These are phyloP conservation scores for Ammodytes marinus DNA, from an alignment of 2,113 vertebrate genomes.

Conservation along the genomic window DNA sequence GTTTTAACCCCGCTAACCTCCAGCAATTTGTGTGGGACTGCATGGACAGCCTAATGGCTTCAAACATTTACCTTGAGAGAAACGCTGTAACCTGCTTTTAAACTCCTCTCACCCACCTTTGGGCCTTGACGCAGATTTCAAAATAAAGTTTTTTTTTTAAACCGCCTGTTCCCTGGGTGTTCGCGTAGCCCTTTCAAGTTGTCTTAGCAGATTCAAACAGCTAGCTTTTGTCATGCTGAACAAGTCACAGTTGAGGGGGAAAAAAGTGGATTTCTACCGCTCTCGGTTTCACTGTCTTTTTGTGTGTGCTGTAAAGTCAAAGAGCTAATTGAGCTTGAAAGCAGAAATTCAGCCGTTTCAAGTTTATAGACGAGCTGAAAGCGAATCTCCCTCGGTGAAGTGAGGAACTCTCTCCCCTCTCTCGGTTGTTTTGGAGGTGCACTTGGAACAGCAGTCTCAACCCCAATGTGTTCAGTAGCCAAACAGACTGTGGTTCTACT, in stretches of 20 bases:
- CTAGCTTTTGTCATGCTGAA: slow-evolving; percentile 29
- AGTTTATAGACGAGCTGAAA: slow-evolving; percentile 9
- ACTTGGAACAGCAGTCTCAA: not conserved
- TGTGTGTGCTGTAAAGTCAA: slow-evolving; percentile 23
- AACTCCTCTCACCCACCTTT: slow-evolving; percentile 33
- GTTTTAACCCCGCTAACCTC: slow-evolving; percentile 43
- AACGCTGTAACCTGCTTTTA: slow-evolving; percentile 25
- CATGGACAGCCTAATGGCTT: not conserved
- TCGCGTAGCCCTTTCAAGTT: slow-evolving; percentile 1
- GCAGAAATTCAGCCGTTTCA: slow-evolving; percentile 24
- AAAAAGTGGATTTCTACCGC: slow-evolving; percentile 14
- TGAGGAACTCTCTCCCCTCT: not conserved
- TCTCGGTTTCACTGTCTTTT: slow-evolving; percentile 12
- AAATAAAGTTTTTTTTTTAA: slow-evolving; percentile 61
- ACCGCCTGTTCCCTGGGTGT: slow-evolving; percentile 5
- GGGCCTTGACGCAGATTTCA: slow-evolving; percentile 15
- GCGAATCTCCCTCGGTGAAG: not conserved
- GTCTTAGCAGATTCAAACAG: slow-evolving; percentile 25
- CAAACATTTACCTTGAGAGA: not conserved
- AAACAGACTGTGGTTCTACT: not conserved
- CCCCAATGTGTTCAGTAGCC: not conserved
- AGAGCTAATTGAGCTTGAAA: slow-evolving; percentile 27
- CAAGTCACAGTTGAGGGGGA: slow-evolving; percentile 9
- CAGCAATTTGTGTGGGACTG: not conserved
- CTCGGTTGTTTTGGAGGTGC: not conserved